These are phyloP conservation scores for Pachycephala philippinensis DNA, from an alignment of 2,113 vertebrate genomes.

Conservation along the genomic window DNA sequence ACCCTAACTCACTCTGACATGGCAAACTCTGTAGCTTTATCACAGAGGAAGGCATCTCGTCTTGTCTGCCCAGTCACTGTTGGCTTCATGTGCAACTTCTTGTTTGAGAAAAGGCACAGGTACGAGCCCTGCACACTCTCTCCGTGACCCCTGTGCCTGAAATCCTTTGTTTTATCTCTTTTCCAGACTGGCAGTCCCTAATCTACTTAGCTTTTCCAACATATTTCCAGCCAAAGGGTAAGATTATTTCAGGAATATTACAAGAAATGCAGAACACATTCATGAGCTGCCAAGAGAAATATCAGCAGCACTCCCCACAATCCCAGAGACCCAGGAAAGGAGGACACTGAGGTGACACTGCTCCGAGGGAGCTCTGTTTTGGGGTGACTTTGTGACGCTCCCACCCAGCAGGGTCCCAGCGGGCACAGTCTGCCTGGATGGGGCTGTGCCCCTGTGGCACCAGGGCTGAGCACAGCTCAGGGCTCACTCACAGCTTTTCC, in stretches of 20 bases:
- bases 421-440: fast-evolving
- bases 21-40: neutral
- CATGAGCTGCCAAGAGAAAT: neutral
- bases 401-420: neutral
- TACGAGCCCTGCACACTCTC: fast-evolving
- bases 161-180: neutral
- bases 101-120: neutral
- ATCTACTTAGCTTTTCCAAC: neutral
- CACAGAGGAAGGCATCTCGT: fast-evolving
- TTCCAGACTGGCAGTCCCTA: neutral
- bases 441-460: neutral
- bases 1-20: neutral
- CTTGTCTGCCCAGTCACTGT: fast-evolving
- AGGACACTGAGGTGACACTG: fast-evolving
- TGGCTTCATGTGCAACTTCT: neutral
- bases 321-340: neutral
- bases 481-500: neutral
- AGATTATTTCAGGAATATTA: neutral
- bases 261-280: neutral
- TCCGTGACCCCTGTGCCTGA: neutral
- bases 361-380: fast-evolving
- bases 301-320: fast-evolving
- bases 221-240: neutral
- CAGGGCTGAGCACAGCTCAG: fast-evolving
- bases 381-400: too few relatives aligned